These are phyloP conservation scores for Salvelinus fontinalis DNA, from an alignment of 2,113 vertebrate genomes.

Conservation along the genomic window DNA sequence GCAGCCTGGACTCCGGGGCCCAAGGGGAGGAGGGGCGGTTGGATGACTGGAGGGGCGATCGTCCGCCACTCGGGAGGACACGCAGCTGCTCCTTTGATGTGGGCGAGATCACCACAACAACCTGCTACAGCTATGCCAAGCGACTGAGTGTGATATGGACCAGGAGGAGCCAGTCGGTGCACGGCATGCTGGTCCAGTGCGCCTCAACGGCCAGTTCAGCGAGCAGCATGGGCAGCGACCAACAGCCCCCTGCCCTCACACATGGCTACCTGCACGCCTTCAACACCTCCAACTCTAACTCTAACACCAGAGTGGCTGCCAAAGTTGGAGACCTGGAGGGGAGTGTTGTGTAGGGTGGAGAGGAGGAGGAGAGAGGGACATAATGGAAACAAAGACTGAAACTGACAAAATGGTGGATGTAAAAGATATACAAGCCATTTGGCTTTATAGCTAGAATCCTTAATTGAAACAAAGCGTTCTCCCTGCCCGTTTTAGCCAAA, in stretches of 20 bases:
- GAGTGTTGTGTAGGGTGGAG: constrained; percentile 42
- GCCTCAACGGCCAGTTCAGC: constrained; percentile 42
- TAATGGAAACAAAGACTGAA: not conserved
- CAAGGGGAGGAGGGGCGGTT: not conserved
- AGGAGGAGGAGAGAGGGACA: no score
- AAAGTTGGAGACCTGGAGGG: constrained; percentile 43
- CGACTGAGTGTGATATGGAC: constrained; percentile 76
- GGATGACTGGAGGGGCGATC: not conserved
- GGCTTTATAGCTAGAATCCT: not conserved
- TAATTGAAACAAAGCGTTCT: no score
- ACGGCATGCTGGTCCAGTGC: constrained; percentile 73
- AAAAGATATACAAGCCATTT: not conserved
- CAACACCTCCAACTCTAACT: constrained; percentile 34
- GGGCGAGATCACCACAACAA: constrained; percentile 66
- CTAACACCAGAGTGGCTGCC: not conserved
- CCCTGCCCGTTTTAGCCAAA: not conserved
- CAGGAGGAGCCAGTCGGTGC: constrained; percentile 78
- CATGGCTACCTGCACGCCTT: constrained; percentile 27
- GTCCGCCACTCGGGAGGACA: constrained; percentile 48
- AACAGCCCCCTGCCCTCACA: constrained; percentile 11
- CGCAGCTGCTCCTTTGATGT: constrained; percentile 80
- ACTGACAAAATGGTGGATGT: not conserved
- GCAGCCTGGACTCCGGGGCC: not conserved
- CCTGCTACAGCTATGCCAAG: constrained; percentile 78
- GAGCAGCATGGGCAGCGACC: constrained; percentile 18